Conservation (phyloP, 2,888 invertebrate species). For the Acleris cristana region DNA sequence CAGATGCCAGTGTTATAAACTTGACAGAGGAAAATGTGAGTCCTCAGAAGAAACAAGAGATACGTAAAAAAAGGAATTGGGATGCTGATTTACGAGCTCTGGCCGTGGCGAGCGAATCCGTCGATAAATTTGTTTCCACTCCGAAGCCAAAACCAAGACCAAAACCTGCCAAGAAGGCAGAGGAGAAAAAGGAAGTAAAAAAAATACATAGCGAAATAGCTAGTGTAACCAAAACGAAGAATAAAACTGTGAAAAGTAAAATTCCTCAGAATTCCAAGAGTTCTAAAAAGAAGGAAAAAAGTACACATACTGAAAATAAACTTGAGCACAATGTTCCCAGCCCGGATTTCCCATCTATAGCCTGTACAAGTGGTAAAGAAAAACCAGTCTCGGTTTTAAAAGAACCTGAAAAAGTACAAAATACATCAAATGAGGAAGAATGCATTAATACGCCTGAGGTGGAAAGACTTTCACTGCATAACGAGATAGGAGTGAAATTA, state of each 20-base stretch:
- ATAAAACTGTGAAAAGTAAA: conserved; percentile 42
- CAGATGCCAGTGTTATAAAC: conserved; percentile 42
- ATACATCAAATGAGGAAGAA: conserved; percentile 54
- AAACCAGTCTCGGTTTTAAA: conserved; percentile 40
- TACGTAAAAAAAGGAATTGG: conserved; percentile 61
- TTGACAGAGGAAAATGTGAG: conserved; percentile 47
- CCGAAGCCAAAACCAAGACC: conserved; percentile 43
- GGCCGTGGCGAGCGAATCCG: conserved; percentile 46
- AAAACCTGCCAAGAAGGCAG: conserved; percentile 42
- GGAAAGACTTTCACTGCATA: conserved; percentile 69
- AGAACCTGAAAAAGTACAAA: conserved; percentile 47
- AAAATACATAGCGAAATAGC: conserved; percentile 43
- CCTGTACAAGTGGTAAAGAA: conserved; percentile 45
- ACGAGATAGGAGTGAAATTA: conserved; percentile 71
- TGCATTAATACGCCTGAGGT: conserved; percentile 69
- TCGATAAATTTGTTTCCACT: conserved; percentile 28
- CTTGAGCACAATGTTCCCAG: conserved; percentile 6
- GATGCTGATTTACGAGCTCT: conserved; percentile 71
- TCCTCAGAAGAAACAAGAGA: conserved; percentile 41
- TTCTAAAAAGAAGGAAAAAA: conserved; percentile 26
- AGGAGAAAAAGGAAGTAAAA: conserved; percentile 39
- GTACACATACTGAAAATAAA: neutral
- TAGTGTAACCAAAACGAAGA: conserved; percentile 45
- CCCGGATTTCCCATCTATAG: conserved; percentile 49
- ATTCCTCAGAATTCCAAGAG: conserved; percentile 2